Evolutionary conservation across 2,797 vertebrate genomes (phyloP), one percentile per base, ranked within the genome.

Genomic region (Muraenolepis orangiensis): DNA sequence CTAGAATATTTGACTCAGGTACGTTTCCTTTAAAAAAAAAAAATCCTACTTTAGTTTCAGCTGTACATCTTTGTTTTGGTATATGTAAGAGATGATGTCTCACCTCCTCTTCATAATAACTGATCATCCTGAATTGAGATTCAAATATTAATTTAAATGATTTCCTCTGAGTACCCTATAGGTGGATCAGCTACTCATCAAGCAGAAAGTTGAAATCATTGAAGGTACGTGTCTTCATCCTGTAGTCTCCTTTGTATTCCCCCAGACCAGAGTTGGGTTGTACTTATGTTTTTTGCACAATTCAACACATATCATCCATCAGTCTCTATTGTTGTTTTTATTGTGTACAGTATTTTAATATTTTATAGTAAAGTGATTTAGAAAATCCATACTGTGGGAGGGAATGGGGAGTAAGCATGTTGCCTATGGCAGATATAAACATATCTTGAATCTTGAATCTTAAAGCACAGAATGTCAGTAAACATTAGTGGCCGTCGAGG

Each of bases 1-100:
- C 73, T 99, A 76, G 96, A 98, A 73, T 99, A 99, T 81, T 93
- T 99, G 76, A 95, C 88, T 67, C 95, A 96, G 94, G 96, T 97
- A 90, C 85, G 76, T 69, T 57, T 57, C n/a, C 18, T 57, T 57
- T n/a, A 40, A 0, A 51, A 51, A 4, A 20, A 51, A n/a, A n/a
- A 57, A 57, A 23, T 6, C 20, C 3, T 4, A 18, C 14, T 51
- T 20, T 51, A 51, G 20, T n/a, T n/a, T 51, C 16, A 51, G 16
- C 20, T 51, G 46, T 51, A n/a, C 46, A 57, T 57, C 20, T 20
- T 14, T 57, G 6, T 57, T 57, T 57, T 57, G n/a, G 32, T 57
- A 57, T n/a, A n/a, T 57, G 38, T 18, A 51, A 6, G 14, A 34
- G 4, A 16, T 18, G 31, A 68, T 14, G 16, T 68, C 66, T 29